Percentiles rank a stretch among this genome's conserved stretches.
These are phyloP conservation scores for Drosophila equinoxialis DNA, from an alignment of 1,140 invertebrate genomes.

Conservation along the genomic window DNA sequence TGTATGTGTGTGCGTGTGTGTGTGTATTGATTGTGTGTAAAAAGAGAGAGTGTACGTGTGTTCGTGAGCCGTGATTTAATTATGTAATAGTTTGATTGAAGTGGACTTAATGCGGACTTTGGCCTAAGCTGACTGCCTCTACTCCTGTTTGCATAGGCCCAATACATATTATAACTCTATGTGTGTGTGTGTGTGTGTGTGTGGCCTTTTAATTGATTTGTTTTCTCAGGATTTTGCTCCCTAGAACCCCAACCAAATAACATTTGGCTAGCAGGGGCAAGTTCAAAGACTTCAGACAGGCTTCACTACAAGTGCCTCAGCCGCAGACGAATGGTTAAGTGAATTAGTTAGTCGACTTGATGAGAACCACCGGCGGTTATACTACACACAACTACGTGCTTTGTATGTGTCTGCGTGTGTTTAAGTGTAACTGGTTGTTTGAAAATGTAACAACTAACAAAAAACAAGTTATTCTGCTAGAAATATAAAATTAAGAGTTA, in stretches of 20 bases:
- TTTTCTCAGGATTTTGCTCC: constrained; percentile 40
- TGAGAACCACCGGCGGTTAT: constrained; percentile 27
- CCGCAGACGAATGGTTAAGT: constrained; percentile 53
- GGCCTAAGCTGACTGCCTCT: constrained; percentile 46
- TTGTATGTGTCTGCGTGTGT: neutral
- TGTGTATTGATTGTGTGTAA: neutral
- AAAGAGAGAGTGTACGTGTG: constrained; percentile 24
- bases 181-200: constrained; percentile 16
- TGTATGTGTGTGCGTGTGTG: constrained; percentile 15
- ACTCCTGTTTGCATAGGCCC: constrained; percentile 6
- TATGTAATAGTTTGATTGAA: constrained; percentile 81
- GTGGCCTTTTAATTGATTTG: constrained; percentile 77
- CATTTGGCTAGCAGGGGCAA: constrained; percentile 45
- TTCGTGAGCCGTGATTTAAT: constrained; percentile 69
- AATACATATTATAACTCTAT: constrained; percentile 1
- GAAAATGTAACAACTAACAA: constrained; percentile 9
- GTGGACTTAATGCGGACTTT: constrained; percentile 68
- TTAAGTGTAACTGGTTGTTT: neutral
- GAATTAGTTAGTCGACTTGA: constrained; percentile 34
- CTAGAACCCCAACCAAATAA: constrained; percentile 2
- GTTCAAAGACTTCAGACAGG: constrained; percentile 50
- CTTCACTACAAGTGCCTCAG: constrained; percentile 47
- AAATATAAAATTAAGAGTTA: neutral
- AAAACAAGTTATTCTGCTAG: neutral
- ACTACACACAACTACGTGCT: neutral